Conservation (phyloP, 30 jellyfish, hydroid and myxozoan genomes). For the Haliclystus octoradiatus region DNA sequence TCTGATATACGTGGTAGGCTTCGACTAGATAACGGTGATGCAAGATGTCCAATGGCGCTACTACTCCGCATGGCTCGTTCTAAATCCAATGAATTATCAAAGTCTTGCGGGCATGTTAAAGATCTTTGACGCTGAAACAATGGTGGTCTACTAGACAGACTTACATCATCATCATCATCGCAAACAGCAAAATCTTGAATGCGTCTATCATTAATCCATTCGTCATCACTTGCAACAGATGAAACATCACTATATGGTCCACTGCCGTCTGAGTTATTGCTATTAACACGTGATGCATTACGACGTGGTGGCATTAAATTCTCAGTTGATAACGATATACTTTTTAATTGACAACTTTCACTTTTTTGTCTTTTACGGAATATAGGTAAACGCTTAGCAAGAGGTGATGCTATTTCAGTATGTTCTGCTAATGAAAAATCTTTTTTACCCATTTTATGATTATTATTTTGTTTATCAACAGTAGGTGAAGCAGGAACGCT, state of each 20-base stretch:
- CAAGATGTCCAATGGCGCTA: neutral
- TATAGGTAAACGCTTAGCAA: neutral
- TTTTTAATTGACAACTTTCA: neutral
- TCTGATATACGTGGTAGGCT: neutral
- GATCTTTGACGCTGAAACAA: neutral
- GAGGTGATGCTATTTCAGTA: neutral
- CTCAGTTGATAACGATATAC: neutral
- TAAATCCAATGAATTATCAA: neutral
- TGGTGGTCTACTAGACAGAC: neutral
- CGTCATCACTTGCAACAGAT: neutral
- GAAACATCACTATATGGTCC: neutral
- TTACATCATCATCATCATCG: neutral
- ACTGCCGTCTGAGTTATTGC: slow-evolving; percentile 1
- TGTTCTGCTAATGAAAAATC: neutral
- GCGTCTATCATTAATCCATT: neutral
- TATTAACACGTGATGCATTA: neutral
- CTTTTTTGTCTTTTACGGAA: neutral
- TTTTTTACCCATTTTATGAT: neutral
- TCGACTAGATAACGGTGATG: neutral
- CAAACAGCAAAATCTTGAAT: neutral
- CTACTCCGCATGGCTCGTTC: neutral
- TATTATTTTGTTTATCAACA: neutral
- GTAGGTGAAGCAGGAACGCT: neutral
- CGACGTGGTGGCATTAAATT: neutral
- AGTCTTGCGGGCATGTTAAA: neutral